Evolutionary conservation across 2,888 invertebrate genomes (phyloP).

Genomic region (Zootermopsis nevadensis): DNA sequence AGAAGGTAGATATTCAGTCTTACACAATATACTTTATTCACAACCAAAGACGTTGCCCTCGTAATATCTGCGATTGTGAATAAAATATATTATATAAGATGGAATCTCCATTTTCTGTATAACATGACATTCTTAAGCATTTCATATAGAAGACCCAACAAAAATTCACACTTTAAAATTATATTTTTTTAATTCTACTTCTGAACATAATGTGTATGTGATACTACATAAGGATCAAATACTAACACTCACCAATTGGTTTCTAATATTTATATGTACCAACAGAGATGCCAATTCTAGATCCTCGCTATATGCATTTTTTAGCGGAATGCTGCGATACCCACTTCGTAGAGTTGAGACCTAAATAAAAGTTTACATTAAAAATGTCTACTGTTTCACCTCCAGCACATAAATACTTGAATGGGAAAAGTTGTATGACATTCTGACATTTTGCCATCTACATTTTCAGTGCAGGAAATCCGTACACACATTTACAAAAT

Average conservation of each 20-base stretch:
- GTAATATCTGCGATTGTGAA: too few species aligned
- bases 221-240: background rate
- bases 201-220: background rate
- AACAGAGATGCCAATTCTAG: conserved; percentile 91
- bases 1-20: too few species aligned
- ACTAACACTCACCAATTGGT: conserved; percentile 58
- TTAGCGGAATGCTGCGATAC: conserved; percentile 89
- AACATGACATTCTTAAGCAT: background rate
- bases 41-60: too few species aligned
- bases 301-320: conserved; percentile 92
- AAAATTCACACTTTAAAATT: background rate
- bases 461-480: too few species aligned
- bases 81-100: too few species aligned
- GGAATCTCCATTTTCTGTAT: too few species aligned
- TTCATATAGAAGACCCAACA: background rate
- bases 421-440: too few species aligned
- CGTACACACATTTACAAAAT: too few species aligned
- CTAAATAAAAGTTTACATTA: conserved; percentile 58
- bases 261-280: conserved; percentile 79
- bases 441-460: too few species aligned
- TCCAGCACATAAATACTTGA: too few species aligned
- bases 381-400: too few species aligned
- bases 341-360: conserved; percentile 83
- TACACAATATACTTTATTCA: too few species aligned
- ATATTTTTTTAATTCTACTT: background rate